Conservation (phyloP, 2,888 invertebrate genomes). For the Mimachlamys varia region DNA sequence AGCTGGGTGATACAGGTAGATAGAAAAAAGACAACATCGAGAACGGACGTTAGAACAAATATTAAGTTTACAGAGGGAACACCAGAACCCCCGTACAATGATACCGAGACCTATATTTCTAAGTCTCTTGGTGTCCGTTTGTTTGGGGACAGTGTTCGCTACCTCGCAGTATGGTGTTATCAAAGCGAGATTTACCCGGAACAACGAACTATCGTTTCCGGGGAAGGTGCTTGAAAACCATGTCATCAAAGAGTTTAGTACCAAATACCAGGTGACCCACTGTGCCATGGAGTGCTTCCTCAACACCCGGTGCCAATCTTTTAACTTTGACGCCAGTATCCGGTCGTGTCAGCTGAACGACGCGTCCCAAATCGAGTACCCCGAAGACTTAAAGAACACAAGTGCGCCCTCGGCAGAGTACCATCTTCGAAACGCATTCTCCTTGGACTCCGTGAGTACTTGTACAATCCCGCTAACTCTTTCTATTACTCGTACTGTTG, state of each 20-base stretch:
- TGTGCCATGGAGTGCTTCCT: constrained; percentile 75
- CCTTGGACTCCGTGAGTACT: constrained; percentile 67
- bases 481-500: not conserved
- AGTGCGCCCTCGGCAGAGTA: constrained; percentile 59
- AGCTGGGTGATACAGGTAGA: not conserved
- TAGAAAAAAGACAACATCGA: not conserved
- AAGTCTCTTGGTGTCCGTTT: not conserved
- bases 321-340: constrained; percentile 65
- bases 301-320: constrained; percentile 66
- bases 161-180: not conserved
- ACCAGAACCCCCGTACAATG: not conserved
- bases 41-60: not conserved
- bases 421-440: constrained; percentile 67
- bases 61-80: not conserved
- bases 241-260: constrained; percentile 59
- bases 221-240: constrained; percentile 63
- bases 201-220: constrained; percentile 53
- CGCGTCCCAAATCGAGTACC: constrained; percentile 65
- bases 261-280: constrained; percentile 66
- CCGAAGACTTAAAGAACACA: constrained; percentile 52
- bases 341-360: constrained; percentile 71
- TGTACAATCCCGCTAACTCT: not conserved
- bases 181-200: constrained; percentile 53
- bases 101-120: not conserved
- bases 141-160: not conserved